Base-by-base conservation (phyloP, 2,888 invertebrate genomes). In the Ornithoptera alexandrae region DNA sequence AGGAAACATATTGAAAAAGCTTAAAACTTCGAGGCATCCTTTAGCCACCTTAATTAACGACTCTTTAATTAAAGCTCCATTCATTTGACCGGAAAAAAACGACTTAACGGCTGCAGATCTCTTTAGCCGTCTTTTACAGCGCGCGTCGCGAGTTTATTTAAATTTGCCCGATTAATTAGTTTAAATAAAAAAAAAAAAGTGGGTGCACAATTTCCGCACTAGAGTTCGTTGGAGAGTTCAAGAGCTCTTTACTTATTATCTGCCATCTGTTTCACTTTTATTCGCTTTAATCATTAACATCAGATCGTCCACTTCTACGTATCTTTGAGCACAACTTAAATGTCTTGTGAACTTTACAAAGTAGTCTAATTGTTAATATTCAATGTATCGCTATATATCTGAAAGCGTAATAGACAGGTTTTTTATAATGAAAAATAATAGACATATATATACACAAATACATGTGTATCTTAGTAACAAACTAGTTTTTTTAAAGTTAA, bases 41-140 rank as follows among this genome's bases (percentile, higher is more conserved):
- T 86, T 82, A 81, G 81, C 79, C 78, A 82, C 82, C 83, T 86
- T 88, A 89, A 90, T 90, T 89, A 90, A 89, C 85, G 84, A 81
- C 79, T 82, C 81, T 83, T 84, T 90, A 89, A 92, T 91, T 91
- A 91, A 90, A 91, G 90, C 89, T 87, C 88, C 88, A 85, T 88
- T 85, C 84, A 83, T 86, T 86, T 82, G 83, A 83, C 82, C 81
- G 85, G 83, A 85, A 85, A 85, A 85, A 85, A 74, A 70, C 64
- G 66, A 68, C 73, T 71, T 70, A 73, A 70, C 71, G 7, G 70
- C 61, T 53, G 66, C 64, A 68, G 24, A 70, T 70, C 73, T 71
- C 53, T 66, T 69, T 69, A 65, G 67, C 70, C 53, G 71, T 71
- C 71, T 71, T 68, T 73, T 68, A 62, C 67, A 68, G 71, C 67